Conservation (phyloP, 2,888 invertebrate species). For the Hirtodrosophila duncani region DNA sequence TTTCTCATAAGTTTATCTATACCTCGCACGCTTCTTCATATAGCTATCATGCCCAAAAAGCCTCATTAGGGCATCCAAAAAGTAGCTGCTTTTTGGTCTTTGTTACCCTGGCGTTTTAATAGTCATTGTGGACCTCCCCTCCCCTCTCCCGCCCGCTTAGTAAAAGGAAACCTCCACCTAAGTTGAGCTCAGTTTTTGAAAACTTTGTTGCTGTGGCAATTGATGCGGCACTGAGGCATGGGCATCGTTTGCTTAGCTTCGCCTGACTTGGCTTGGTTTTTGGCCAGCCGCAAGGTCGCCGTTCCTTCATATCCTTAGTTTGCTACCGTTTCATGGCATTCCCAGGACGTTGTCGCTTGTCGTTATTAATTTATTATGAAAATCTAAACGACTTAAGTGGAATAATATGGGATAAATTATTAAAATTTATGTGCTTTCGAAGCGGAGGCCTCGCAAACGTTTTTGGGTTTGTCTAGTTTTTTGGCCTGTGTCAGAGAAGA, state of each 20-base stretch:
- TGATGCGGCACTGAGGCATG: slow-evolving; percentile 51
- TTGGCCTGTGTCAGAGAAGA: slow-evolving; percentile 16
- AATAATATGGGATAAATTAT: slow-evolving; percentile 77
- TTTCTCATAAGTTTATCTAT: too few relatives aligned
- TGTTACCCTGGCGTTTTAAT: slow-evolving; percentile 39
- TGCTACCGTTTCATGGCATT: too few relatives aligned
- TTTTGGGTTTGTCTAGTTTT: slow-evolving; percentile 30
- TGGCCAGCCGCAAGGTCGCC: slow-evolving; percentile 44
- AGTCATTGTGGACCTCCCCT: slow-evolving; percentile 25
- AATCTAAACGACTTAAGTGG: slow-evolving; percentile 77
- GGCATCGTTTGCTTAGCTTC: too few relatives aligned
- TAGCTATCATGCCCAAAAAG: too few relatives aligned
- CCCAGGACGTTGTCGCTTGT: too few relatives aligned
- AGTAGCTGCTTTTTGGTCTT: slow-evolving; percentile 9
- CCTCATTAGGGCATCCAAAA: too few relatives aligned
- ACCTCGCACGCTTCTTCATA: too few relatives aligned
- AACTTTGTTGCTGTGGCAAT: slow-evolving; percentile 52
- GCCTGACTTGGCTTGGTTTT: too few relatives aligned
- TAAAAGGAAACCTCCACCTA: too few relatives aligned
- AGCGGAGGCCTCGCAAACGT: slow-evolving; percentile 26
- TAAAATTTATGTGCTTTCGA: slow-evolving; percentile 76
- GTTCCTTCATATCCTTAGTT: background rate
- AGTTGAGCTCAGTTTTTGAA: too few relatives aligned
- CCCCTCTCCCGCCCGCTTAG: background rate
- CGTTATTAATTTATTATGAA: slow-evolving; percentile 77